Conservation (phyloP, 30 jellyfish, hydroid and myxozoan species). For the Pseudorhiza aurosa region DNA sequence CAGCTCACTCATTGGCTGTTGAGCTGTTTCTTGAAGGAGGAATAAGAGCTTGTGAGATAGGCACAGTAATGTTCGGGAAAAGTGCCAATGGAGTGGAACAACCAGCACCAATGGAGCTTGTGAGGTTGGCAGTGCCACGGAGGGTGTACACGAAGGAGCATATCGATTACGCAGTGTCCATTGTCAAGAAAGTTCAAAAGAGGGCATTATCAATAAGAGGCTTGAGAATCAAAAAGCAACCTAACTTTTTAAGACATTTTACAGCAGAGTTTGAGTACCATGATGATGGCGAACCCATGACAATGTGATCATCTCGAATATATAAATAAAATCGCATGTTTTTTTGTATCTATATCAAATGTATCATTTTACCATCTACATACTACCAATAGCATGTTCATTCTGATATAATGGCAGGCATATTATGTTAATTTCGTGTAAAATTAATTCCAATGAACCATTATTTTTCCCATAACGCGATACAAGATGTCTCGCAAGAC, state of each 20-base stretch:
- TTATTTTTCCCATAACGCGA: no score
- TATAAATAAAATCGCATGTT: no score
- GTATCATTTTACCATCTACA: no score
- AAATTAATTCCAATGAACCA: no score
- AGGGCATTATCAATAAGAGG: constrained; percentile 20
- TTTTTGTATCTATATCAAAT: no score
- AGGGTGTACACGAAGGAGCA: constrained; percentile 68
- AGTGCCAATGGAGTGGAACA: constrained; percentile 53
- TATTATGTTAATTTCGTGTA: no score
- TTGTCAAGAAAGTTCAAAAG: constrained; percentile 34
- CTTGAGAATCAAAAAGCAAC: constrained; percentile 41
- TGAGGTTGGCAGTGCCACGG: constrained; percentile 75
- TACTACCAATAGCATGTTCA: no score
- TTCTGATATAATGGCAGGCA: no score
- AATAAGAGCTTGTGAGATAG: constrained; percentile 63
- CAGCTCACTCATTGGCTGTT: constrained; percentile 59
- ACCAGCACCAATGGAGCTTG: constrained; percentile 77
- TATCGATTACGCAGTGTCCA: constrained; percentile 58
- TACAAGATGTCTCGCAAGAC: no score
- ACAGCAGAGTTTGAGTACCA: constrained; percentile 69
- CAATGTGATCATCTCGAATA: constrained; percentile 27
- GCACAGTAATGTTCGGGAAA: constrained; percentile 72
- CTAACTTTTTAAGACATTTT: constrained; percentile 52
- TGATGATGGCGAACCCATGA: constrained; percentile 32
- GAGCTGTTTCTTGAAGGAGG: constrained; percentile 77